Conservation (phyloP, 2,113 vertebrate genomes). For the Dendrocopos noguchii region DNA sequence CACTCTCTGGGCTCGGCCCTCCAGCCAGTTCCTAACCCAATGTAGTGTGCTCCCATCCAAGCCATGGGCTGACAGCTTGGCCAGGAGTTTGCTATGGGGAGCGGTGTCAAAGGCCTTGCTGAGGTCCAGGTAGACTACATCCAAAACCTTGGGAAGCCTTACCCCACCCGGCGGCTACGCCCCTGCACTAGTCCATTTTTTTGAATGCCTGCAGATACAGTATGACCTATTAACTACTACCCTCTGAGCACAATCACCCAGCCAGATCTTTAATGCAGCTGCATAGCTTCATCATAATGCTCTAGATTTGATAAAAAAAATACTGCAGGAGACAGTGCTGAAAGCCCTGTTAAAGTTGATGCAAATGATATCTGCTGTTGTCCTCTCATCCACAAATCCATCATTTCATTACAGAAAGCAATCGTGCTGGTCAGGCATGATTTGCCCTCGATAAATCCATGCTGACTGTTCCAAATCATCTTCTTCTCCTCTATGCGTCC, state of each 20-base stretch:
- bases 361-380: background rate
- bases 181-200: background rate
- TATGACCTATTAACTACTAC: background rate
- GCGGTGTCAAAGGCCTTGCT: too few relatives aligned
- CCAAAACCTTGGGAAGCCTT: too few relatives aligned
- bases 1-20: too few relatives aligned
- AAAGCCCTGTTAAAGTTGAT: background rate
- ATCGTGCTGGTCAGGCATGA: constrained; percentile 27
- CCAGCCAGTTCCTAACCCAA: too few relatives aligned
- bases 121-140: too few relatives aligned
- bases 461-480: constrained; percentile 41
- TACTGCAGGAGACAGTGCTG: background rate
- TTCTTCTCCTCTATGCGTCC: constrained; percentile 25
- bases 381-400: background rate
- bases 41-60: too few relatives aligned
- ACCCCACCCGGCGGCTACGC: too few relatives aligned
- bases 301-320: background rate
- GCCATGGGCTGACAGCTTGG: too few relatives aligned
- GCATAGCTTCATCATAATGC: background rate
- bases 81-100: too few relatives aligned
- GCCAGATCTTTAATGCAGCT: background rate
- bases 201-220: background rate
- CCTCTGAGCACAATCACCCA: background rate
- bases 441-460: constrained; percentile 49
- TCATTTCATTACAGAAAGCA: constrained; percentile 28